Evolutionary conservation across 2,797 vertebrate genomes (phyloP), one percentile per base, ranked within the genome.

Genomic region (Perodicticus potto): DNA sequence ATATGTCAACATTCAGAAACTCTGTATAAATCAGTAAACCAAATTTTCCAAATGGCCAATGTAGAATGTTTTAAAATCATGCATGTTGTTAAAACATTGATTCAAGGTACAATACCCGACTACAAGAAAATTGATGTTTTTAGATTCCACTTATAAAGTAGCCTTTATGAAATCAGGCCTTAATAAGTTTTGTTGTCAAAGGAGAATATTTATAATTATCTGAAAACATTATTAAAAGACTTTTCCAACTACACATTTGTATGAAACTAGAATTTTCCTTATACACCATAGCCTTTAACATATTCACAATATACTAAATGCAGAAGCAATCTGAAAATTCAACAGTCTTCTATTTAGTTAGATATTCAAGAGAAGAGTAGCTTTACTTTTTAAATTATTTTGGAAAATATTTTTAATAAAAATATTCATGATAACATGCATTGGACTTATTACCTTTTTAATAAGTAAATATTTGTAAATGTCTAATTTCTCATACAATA

Each of bases 11-110:
- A 73, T 72, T 59, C 81, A 65, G 22, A 97, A 95, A 29, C 13
- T 70, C 37, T 77, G 11, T 76, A 16, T 78, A 92, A 82, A 4
- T 74, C 59, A 69, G 23, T 43, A 59, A 29, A 61, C 14, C 34
- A 61, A 74, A 67, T 87, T 94, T 90, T 92, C 85, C 81, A 94
- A 69, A 81, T 3, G 69, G 16, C 49, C 45, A 57, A n/a, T 65
- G 32, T 12, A 87, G 22, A 59, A 86, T 53, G 19, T 90, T 73
- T 73, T 43, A 81, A 84, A 92, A 94, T 55, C 27, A 77, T 43
- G 17, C 45, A 61, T 7, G 6, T 49, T 49, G n/a, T 10, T 61
- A 27, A 89, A 55, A 73, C 49, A 78, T 20, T 49, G 13, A 77
- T 73, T 63, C 53, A 82, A 86, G 86, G 37, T 34, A 4, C 32